Evolutionary conservation across 1,140 invertebrate genomes (phyloP).

Genomic region (Drosophila willistoni): DNA sequence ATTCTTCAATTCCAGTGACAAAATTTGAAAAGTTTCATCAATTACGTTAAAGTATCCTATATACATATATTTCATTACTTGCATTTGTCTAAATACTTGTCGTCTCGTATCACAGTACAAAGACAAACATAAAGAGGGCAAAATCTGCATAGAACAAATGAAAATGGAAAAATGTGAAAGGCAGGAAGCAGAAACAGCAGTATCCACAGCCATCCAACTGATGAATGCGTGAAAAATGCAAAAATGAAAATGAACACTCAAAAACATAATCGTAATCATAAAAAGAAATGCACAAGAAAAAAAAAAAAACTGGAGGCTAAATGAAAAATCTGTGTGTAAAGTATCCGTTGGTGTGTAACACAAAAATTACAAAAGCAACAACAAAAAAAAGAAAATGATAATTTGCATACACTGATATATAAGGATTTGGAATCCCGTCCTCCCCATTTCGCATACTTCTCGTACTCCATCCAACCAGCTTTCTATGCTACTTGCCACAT

Average conservation of each 20-base stretch:
- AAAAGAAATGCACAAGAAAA: background rate
- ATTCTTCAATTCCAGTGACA: too few species aligned
- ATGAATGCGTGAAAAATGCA: slow-evolving; percentile 9
- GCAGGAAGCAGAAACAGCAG: background rate
- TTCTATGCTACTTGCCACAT: slow-evolving; percentile 7
- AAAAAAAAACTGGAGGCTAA: slow-evolving; percentile 6
- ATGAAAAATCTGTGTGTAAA: slow-evolving; percentile 6
- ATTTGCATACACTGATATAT: slow-evolving; percentile 13
- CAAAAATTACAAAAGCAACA: background rate
- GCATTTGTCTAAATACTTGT: background rate
- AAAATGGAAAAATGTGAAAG: slow-evolving; percentile 4
- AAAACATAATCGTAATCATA: slow-evolving; percentile 10
- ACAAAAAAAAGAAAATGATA: slow-evolving; percentile 5
- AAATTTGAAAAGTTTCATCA: too few species aligned
- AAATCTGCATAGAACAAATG: slow-evolving; percentile 1
- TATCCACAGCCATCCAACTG: background rate
- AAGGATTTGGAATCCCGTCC: background rate
- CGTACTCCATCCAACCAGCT: background rate
- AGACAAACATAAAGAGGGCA: background rate
- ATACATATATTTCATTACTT: background rate
- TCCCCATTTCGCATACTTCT: background rate
- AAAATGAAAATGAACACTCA: slow-evolving; percentile 14
- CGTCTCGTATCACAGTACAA: background rate
- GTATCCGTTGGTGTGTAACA: background rate
- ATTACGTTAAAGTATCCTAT: background rate